Conservation (phyloP, 2,888 invertebrate genomes). For the Troides aeacus region DNA sequence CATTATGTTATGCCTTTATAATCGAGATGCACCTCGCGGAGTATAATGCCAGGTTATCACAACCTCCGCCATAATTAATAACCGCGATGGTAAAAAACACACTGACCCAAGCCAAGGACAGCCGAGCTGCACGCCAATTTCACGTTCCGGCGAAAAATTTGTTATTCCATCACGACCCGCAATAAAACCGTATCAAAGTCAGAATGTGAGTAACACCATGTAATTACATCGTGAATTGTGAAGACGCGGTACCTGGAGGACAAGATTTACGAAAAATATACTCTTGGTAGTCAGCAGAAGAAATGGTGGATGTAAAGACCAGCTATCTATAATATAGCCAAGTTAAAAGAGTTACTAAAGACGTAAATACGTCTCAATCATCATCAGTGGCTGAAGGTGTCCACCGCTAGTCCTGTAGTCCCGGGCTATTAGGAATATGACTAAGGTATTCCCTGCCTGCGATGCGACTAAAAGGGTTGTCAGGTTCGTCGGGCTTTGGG, state of each 20-base stretch:
- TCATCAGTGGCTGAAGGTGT: too few relatives aligned
- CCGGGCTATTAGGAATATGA: too few relatives aligned
- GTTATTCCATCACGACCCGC: slow-evolving; percentile 39
- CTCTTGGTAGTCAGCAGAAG: too few relatives aligned
- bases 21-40: slow-evolving; percentile 54
- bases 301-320: too few relatives aligned
- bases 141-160: slow-evolving; percentile 54
- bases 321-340: too few relatives aligned
- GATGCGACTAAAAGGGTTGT: too few relatives aligned
- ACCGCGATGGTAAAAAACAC: slow-evolving; percentile 46
- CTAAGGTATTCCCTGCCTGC: too few relatives aligned
- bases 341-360: too few relatives aligned
- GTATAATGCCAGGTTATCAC: slow-evolving; percentile 67
- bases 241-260: not conserved
- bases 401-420: too few relatives aligned
- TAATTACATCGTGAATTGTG: slow-evolving; percentile 29
- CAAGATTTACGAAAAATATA: too few relatives aligned
- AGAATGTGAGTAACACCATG: slow-evolving; percentile 31
- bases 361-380: too few relatives aligned
- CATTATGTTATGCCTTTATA: slow-evolving; percentile 54
- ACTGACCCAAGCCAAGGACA: slow-evolving; percentile 54
- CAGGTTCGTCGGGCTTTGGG: too few relatives aligned
- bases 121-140: slow-evolving; percentile 47
- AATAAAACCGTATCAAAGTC: slow-evolving; percentile 46
- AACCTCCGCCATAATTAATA: slow-evolving; percentile 60